phyloP scores from a whole-genome alignment of 2,888 invertebrate species.

The Choristoneura rosaceana region DNA sequence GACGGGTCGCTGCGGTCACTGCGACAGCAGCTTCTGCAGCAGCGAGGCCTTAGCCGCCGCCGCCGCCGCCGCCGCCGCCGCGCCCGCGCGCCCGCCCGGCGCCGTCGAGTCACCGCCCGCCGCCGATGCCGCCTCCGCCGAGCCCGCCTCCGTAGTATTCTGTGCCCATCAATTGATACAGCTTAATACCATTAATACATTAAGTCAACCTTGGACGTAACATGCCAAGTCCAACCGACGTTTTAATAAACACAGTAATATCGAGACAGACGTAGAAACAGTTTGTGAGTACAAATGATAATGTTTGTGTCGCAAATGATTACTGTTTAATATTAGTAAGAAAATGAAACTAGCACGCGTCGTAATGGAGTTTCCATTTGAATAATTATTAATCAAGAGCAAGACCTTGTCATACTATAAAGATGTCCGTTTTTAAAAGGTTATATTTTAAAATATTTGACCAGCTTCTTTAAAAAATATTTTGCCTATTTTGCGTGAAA shows the following conservation, averaged over 20 bases:
- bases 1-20: constrained; percentile 80
- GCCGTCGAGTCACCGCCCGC: constrained; percentile 63
- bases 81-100: constrained; percentile 52
- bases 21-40: constrained; percentile 94
- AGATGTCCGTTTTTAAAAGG: too few species aligned
- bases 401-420: neutral
- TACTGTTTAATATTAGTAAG: constrained; percentile 1
- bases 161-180: constrained; percentile 52
- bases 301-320: neutral
- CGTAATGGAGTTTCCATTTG: neutral
- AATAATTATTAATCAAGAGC: neutral
- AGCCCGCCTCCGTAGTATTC: constrained; percentile 83
- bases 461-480: too few species aligned
- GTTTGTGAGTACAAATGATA: neutral
- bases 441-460: too few species aligned
- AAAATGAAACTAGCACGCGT: neutral
- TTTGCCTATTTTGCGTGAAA: too few species aligned
- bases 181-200: neutral
- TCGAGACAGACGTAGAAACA: neutral
- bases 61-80: constrained; percentile 60
- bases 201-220: neutral
- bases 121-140: constrained; percentile 71
- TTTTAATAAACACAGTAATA: neutral
- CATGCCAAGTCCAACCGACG: neutral
- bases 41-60: constrained; percentile 89